Conservation (phyloP, 2,888 invertebrate species). For the Drosophila mercatorum region DNA sequence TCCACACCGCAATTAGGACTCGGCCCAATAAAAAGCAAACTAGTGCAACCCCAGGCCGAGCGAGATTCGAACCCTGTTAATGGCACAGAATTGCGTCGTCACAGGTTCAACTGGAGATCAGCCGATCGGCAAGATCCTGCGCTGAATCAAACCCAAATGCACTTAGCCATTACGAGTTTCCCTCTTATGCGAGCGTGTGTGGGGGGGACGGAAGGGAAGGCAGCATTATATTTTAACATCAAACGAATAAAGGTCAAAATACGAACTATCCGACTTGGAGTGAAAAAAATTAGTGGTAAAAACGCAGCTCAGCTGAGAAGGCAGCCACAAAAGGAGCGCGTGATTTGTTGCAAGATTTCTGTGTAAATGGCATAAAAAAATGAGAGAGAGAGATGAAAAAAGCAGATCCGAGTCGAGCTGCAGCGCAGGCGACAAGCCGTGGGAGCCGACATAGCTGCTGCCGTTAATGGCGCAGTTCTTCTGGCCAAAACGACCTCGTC, state of each 20-base stretch:
- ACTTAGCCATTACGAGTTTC: constrained; percentile 50
- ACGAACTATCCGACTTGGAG: constrained; percentile 24
- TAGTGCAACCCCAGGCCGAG: constrained; percentile 59
- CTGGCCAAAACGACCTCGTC: constrained; percentile 46
- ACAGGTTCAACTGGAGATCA: constrained; percentile 54
- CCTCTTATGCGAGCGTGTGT: constrained; percentile 8
- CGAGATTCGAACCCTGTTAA: constrained; percentile 54
- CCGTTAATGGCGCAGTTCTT: constrained; percentile 66
- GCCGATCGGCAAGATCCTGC: constrained; percentile 16
- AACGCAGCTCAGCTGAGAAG: constrained; percentile 39
- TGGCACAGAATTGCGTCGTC: constrained; percentile 74
- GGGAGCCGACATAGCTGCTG: constrained; percentile 64
- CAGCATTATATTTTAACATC: constrained; percentile 65
- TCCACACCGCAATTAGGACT: constrained; percentile 74
- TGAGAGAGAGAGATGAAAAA: constrained; percentile 23
- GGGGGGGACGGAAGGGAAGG: constrained; percentile 24
- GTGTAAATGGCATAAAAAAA: constrained; percentile 73
- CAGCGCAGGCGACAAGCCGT: constrained; percentile 47
- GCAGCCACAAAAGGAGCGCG: constrained; percentile 65
- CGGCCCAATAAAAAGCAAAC: constrained; percentile 74
- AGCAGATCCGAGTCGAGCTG: constrained; percentile 20
- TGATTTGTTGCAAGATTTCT: constrained; percentile 80
- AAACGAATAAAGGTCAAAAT: constrained; percentile 76
- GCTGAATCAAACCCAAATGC: constrained; percentile 57
- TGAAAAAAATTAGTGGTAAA: constrained; percentile 58